Evolutionary conservation across 2,113 vertebrate genomes (phyloP), one percentile per base, ranked within the genome.

Genomic region (Empidonax traillii): DNA sequence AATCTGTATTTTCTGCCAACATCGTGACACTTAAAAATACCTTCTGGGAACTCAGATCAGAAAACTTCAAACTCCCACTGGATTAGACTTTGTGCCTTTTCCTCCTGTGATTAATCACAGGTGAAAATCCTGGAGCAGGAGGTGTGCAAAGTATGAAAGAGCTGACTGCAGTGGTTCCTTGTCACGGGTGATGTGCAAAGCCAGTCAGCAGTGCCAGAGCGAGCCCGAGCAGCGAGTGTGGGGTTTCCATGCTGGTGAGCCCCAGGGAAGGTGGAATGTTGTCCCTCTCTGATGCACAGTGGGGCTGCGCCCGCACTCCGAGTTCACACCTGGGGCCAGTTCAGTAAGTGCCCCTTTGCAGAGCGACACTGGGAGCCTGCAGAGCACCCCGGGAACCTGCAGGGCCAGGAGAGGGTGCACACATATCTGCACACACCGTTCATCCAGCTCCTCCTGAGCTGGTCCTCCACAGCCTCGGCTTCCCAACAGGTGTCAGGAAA

Each of bases 171-270:
- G 28, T 22, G 49, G 35, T 30, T 68, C 47, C 58, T 49, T 12
- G 28, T 35, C n/a, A 13, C 0, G 31, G 23, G 4, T 2, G 6
- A 53, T 3, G 17, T 12, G 41, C 62, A 67, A 35, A 41, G 6
- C 12, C 65, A 28, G 61, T 5, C 27, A 37, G 51, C n/a, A 37
- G 46, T 1, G 3, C 43, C 9, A 30, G 49, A 43, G 44, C 18
- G 15, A 16, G 27, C 37, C 3, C 1, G 51, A 55, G n/a, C 30
- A 39, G 46, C 0, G 1, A 63, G 20, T 5, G 2, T 0, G 2
- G 47, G 31, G 11, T 24, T 82, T 41, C 49, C 4, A 3, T 7
- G 37, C 28, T 21, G 7, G 51, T 2, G 0, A 11, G 27, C 33
- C 6, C 3, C 51, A 75, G 20, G n/a, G n/a, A 25, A 66, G 25